Percentiles rank a stretch among this genome's conserved stretches.
phyloP scores from a whole-genome alignment of 2,888 invertebrate species.

The Melanargia galathea region DNA sequence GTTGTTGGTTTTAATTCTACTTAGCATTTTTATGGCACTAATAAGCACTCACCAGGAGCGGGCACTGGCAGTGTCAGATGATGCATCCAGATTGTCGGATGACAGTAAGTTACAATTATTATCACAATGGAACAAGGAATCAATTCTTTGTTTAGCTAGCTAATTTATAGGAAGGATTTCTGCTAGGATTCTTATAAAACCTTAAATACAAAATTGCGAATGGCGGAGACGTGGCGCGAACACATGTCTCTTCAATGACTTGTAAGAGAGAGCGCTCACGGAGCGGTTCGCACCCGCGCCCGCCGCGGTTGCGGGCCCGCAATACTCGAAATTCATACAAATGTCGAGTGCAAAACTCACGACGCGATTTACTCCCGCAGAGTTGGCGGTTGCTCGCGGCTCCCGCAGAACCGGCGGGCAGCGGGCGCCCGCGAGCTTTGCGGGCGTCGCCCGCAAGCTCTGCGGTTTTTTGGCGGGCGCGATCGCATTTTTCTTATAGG shows the following conservation, averaged over 20 bases:
- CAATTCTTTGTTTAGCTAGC: neutral
- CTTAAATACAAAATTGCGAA: neutral
- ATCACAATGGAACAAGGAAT: neutral
- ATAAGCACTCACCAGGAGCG: conserved; percentile 25
- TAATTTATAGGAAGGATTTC: too few species aligned
- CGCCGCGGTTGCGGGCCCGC: too few species aligned
- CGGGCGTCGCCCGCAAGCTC: too few species aligned
- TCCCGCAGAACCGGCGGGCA: too few species aligned
- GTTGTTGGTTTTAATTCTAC: neutral
- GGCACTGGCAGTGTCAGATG: neutral
- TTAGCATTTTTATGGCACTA: neutral
- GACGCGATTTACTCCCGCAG: too few species aligned
- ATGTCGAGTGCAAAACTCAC: too few species aligned
- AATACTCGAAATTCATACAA: too few species aligned
- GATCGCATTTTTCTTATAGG: too few species aligned
- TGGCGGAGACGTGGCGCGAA: neutral
- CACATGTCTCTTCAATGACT: neutral
- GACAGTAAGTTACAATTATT: conserved; percentile 44
- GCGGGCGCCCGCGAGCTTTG: too few species aligned
- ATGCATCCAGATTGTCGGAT: conserved; percentile 37
- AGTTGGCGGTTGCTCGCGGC: too few species aligned
- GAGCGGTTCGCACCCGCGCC: too few species aligned
- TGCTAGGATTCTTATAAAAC: neutral
- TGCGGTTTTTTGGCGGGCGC: too few species aligned
- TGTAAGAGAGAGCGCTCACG: neutral